A percentile compares a stretch with the other conserved stretches of the same genome.
Evolutionary conservation across 37 sponge, comb jelly and placozoan genomes (phyloP).

Genomic region (Chondrilla cf. caribensis): DNA sequence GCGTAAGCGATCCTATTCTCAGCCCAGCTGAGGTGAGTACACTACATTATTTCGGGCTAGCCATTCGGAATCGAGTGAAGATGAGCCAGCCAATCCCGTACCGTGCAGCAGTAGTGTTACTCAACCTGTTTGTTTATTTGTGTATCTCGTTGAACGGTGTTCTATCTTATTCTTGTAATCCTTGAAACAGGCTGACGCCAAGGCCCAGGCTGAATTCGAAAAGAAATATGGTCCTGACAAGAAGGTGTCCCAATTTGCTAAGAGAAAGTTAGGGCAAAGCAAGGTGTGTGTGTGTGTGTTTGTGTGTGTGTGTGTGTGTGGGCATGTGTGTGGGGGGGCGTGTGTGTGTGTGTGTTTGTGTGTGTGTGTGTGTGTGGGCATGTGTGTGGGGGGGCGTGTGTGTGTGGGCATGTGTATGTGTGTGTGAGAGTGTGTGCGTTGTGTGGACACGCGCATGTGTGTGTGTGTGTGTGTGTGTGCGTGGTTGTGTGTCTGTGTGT

Average conservation of each 20-base stretch:
- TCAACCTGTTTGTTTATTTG: too few species aligned
- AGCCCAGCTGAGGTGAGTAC: too few species aligned
- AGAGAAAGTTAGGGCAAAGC: background rate
- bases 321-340: background rate
- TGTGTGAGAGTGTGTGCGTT: background rate
- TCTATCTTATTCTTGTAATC: too few species aligned
- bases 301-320: too few species aligned
- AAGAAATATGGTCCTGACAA: background rate
- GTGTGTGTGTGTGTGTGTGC: too few species aligned
- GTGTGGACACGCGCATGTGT: background rate
- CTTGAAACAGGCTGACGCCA: background rate
- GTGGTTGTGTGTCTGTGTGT: too few species aligned
- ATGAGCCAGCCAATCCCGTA: too few species aligned
- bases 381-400: background rate
- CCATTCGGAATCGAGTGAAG: too few species aligned
- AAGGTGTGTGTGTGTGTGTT: background rate
- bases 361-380: background rate
- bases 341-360: conserved; percentile 16
- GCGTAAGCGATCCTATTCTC: too few species aligned
- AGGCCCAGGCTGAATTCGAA: background rate
- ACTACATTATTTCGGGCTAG: too few species aligned
- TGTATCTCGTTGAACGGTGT: too few species aligned
- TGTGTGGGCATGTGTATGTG: background rate
- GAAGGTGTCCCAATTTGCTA: background rate
- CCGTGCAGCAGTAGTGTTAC: too few species aligned